Evolutionary conservation across 2,113 vertebrate genomes (phyloP).

Genomic region (Oriolus oriolus): DNA sequence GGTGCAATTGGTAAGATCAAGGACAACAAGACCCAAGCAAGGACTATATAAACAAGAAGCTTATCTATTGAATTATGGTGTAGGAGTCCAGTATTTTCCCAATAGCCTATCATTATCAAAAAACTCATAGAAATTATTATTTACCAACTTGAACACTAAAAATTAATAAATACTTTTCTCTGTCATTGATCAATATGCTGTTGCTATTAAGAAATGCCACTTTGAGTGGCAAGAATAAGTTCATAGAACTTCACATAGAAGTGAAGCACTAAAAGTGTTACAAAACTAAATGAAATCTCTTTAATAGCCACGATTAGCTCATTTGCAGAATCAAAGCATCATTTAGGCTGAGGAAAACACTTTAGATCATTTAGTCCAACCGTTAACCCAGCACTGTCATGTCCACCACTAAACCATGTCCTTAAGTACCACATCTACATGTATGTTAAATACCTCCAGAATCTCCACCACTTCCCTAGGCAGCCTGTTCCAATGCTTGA

Average conservation of each 20-base stretch:
- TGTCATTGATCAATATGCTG: not conserved
- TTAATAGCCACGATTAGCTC: not conserved
- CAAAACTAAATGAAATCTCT: not conserved
- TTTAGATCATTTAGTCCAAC: not conserved
- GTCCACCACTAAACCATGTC: not conserved
- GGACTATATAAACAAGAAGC: not conserved
- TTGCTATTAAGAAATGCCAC: not conserved
- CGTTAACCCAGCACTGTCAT: fast-evolving
- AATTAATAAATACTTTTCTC: not conserved
- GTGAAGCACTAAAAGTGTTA: not conserved
- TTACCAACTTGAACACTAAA: not conserved
- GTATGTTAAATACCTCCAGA: not conserved
- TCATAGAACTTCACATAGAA: no score
- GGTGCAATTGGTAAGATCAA: not conserved
- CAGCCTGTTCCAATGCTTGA: not conserved
- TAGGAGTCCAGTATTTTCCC: not conserved
- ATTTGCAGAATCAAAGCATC: not conserved
- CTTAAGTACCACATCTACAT: fast-evolving
- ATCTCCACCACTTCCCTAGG: not conserved
- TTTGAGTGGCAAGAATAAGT: not conserved
- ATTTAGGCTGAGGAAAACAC: not conserved
- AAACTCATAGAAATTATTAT: not conserved
- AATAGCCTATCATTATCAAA: not conserved
- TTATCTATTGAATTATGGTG: not conserved
- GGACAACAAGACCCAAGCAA: not conserved